Conservation (phyloP, 2,888 invertebrate genomes). For the Rhingia rostrata region DNA sequence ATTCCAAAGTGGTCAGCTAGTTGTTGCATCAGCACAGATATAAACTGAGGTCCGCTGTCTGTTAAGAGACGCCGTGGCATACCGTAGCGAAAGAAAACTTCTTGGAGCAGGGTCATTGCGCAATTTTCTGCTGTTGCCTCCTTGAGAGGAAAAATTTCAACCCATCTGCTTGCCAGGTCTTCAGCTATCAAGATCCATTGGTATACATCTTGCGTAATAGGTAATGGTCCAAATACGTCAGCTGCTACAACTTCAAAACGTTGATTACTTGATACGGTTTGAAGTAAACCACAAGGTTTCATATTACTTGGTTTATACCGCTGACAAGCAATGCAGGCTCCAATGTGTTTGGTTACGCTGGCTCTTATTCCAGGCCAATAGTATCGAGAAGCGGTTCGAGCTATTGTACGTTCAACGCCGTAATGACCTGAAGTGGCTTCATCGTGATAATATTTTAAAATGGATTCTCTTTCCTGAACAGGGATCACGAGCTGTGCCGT, state of each 20-base stretch:
- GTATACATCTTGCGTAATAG: slow-evolving; percentile 16
- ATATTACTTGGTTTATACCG: slow-evolving; percentile 18
- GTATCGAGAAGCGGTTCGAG: neutral
- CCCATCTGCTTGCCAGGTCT: no score
- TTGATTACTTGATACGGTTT: slow-evolving; percentile 32
- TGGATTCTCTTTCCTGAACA: neutral
- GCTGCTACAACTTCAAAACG: slow-evolving; percentile 20
- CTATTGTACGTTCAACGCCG: neutral
- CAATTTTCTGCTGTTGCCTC: no score
- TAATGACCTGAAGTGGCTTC: slow-evolving; percentile 13
- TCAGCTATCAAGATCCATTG: slow-evolving; percentile 77
- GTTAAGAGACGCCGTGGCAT: slow-evolving; percentile 76
- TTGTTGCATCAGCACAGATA: slow-evolving; percentile 77
- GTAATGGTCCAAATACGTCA: slow-evolving; percentile 37
- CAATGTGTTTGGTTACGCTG: slow-evolving; percentile 15
- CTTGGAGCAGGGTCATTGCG: no score
- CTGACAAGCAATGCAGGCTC: no score
- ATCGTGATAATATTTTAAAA: slow-evolving; percentile 14
- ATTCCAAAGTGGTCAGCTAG: slow-evolving; percentile 42
- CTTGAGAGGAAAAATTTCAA: no score
- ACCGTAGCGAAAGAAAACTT: no score
- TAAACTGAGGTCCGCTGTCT: slow-evolving; percentile 79
- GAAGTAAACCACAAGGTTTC: slow-evolving; percentile 47
- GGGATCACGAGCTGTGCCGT: no score
- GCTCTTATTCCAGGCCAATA: no score